Percentiles rank a stretch among this genome's conserved stretches.
phyloP scores from a whole-genome alignment of 2,888 invertebrate genomes.

The Laspeyria flexula region DNA sequence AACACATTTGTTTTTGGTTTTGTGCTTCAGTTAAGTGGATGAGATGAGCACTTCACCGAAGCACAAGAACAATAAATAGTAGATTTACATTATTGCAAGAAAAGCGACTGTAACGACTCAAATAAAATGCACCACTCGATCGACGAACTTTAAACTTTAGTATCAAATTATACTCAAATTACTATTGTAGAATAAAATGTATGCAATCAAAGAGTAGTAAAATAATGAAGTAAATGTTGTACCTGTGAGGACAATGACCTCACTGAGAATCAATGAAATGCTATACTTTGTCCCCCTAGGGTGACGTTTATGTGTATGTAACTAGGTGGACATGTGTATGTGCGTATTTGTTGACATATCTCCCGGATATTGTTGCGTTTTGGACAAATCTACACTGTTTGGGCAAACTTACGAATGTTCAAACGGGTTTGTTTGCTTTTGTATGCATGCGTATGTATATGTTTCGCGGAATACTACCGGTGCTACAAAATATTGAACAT shows the following conservation, averaged over 20 bases:
- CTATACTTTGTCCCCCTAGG: constrained; percentile 43
- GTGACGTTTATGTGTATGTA: constrained; percentile 29
- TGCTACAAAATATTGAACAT: too few relatives aligned
- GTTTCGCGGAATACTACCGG: too few relatives aligned
- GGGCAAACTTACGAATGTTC: background rate
- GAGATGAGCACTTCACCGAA: background rate
- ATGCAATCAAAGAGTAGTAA: constrained; percentile 36
- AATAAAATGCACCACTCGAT: constrained; percentile 6
- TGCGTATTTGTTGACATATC: constrained; percentile 20
- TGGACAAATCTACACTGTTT: constrained; percentile 20
- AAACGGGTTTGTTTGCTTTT: background rate
- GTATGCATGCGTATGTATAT: background rate
- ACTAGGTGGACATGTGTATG: constrained; percentile 7
- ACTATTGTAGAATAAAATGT: constrained; percentile 17
- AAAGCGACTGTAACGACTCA: background rate
- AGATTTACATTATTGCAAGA: background rate
- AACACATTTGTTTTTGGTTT: too few relatives aligned
- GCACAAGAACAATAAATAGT: background rate
- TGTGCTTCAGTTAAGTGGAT: too few relatives aligned
- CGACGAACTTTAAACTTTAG: background rate
- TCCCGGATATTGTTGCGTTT: constrained; percentile 30
- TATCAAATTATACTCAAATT: constrained; percentile 3
- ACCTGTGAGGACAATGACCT: constrained; percentile 48
- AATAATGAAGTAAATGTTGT: constrained; percentile 42
- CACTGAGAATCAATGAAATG: constrained; percentile 55